phyloP scores from a whole-genome alignment of 2,113 vertebrate species.

The Rhombomys opimus region DNA sequence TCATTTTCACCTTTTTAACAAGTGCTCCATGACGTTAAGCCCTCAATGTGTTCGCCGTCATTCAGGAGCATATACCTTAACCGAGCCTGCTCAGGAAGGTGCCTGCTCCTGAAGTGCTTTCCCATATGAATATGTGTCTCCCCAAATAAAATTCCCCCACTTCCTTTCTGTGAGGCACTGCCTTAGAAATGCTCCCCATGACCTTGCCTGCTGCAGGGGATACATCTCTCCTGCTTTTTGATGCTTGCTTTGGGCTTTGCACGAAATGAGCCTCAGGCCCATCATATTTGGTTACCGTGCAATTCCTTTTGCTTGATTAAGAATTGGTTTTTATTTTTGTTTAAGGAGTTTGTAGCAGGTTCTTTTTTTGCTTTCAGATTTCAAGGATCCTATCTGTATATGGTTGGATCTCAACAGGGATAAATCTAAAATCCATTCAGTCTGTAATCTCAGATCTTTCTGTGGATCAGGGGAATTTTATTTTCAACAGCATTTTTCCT shows the following conservation, averaged over 20 bases:
- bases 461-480: conserved; percentile 2
- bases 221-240: not conserved
- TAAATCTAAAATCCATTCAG: conserved; percentile 35
- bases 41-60: not conserved
- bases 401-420: not conserved
- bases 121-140: not conserved
- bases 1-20: not conserved
- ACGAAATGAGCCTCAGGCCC: not conserved
- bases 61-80: not conserved
- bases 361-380: not conserved
- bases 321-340: not conserved
- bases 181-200: not conserved
- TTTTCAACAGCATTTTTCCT: not conserved
- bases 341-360: not conserved
- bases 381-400: not conserved
- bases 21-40: not conserved
- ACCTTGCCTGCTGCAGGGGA: not conserved
- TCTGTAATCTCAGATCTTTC: conserved; percentile 15
- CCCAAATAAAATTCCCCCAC: too few species aligned
- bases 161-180: not conserved
- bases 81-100: not conserved
- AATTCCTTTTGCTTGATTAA: conserved; percentile 7
- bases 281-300: not conserved
- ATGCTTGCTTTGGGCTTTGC: too few species aligned
- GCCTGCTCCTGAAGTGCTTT: not conserved